phyloP scores from a whole-genome alignment of 2,113 vertebrate species.

The Varanus salvator region DNA sequence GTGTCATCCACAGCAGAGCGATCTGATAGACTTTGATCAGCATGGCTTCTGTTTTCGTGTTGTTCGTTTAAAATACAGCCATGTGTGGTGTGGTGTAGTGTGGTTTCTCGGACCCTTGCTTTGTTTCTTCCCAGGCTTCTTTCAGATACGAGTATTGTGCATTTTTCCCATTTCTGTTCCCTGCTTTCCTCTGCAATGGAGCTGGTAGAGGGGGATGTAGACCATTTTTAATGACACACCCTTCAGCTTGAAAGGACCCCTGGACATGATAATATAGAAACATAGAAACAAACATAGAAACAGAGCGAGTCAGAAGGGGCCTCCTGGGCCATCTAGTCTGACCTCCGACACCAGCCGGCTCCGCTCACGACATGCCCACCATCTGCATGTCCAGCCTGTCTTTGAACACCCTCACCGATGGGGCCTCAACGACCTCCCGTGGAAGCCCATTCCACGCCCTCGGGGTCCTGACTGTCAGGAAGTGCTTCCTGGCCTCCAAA shows the following conservation, averaged over 20 bases:
- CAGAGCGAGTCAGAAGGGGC: too few species aligned
- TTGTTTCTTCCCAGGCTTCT: conserved; percentile 55
- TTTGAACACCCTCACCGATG: too few species aligned
- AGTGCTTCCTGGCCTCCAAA: too few species aligned
- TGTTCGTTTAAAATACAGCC: conserved; percentile 71
- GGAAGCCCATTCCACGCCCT: too few species aligned
- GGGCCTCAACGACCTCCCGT: too few species aligned
- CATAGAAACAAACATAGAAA: too few species aligned
- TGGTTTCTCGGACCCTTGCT: conserved; percentile 56
- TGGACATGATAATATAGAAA: neutral
- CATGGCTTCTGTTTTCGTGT: conserved; percentile 60
- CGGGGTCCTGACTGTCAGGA: too few species aligned
- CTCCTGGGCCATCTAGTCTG: too few species aligned
- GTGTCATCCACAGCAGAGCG: conserved; percentile 58
- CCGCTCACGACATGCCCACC: too few species aligned
- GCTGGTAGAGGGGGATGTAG: conserved; percentile 27
- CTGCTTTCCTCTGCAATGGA: conserved; percentile 47
- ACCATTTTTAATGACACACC: neutral
- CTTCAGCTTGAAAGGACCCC: neutral
- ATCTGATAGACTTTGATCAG: conserved; percentile 65
- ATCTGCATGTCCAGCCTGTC: too few species aligned
- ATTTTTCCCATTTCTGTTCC: conserved; percentile 31
- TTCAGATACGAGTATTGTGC: conserved; percentile 34
- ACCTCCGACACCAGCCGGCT: too few species aligned
- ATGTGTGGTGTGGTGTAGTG: conserved; percentile 57